Percentiles rank a stretch among this genome's conserved stretches.
Evolutionary conservation across 2,888 invertebrate species (phyloP).

Genomic region (Callimorpha dominula): DNA sequence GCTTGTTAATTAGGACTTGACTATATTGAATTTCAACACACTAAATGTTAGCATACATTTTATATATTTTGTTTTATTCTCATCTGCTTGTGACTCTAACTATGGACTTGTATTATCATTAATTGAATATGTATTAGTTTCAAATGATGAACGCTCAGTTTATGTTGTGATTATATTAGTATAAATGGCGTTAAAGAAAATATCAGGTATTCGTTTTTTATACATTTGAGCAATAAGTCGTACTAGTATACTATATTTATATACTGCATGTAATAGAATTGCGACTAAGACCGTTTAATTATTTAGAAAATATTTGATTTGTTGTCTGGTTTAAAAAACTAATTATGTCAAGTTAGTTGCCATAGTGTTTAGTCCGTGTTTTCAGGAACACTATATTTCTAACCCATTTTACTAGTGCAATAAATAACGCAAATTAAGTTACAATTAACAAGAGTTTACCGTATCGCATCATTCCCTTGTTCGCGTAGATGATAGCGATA

Average conservation of each 20-base stretch:
- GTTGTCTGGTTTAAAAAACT: conserved; percentile 16
- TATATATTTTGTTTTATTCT: conserved; percentile 17
- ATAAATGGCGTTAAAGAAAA: conserved; percentile 35
- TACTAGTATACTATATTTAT: not conserved
- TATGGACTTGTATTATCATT: not conserved
- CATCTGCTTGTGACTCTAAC: not conserved
- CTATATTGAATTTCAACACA: not conserved
- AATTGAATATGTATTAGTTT: conserved; percentile 16
- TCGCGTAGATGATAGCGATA: conserved; percentile 79
- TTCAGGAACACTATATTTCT: conserved; percentile 31
- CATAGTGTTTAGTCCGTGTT: conserved; percentile 19
- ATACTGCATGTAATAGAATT: not conserved
- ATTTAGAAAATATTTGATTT: not conserved
- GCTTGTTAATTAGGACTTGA: conserved; percentile 30
- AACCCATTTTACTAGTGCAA: conserved; percentile 41
- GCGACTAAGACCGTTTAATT: not conserved
- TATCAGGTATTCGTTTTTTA: conserved; percentile 20
- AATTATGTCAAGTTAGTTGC: conserved; percentile 7
- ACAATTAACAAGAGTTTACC: conserved; percentile 52
- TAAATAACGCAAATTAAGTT: conserved; percentile 44
- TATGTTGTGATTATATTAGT: conserved; percentile 48
- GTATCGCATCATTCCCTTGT: conserved; percentile 82
- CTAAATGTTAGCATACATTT: conserved; percentile 17
- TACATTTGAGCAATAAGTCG: conserved; percentile 6
- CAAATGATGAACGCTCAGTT: conserved; percentile 40